Conservation (phyloP, 2,797 vertebrate genomes). For the Sebastiscus albofasciatus region DNA sequence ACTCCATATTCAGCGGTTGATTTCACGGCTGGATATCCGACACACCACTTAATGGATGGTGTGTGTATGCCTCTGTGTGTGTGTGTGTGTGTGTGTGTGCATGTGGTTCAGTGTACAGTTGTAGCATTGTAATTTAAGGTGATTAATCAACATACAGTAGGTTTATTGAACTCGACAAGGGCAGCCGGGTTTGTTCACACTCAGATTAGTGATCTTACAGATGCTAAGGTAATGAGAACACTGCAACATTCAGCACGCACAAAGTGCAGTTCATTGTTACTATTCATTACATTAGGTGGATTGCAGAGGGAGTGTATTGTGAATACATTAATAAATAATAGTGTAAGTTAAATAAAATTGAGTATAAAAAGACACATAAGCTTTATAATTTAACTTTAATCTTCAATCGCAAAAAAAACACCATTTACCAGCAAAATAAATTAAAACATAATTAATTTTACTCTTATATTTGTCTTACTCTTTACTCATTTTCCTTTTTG, state of each 20-base stretch:
- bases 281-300: background rate
- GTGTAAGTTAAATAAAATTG: background rate
- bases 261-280: background rate
- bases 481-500: background rate
- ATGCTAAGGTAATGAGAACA: slow-evolving; percentile 30
- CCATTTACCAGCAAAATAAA: no score
- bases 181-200: slow-evolving; percentile 1
- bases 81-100: no score
- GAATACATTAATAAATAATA: background rate
- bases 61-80: background rate
- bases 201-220: slow-evolving; percentile 22
- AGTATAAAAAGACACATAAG: background rate
- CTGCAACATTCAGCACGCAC: background rate
- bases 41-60: slow-evolving; percentile 71
- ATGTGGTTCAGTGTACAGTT: slow-evolving; percentile 28
- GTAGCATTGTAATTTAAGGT: slow-evolving; percentile 55
- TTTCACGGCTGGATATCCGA: slow-evolving; percentile 75
- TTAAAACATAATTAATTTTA: no score
- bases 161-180: slow-evolving; percentile 42
- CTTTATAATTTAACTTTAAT: background rate
- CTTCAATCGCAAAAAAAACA: no score
- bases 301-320: background rate
- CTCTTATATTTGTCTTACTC: no score
- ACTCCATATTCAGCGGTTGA: slow-evolving; percentile 77
- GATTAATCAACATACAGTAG: slow-evolving; percentile 63